Conservation (phyloP, 2,113 vertebrate species). For the Bungarus multicinctus region DNA sequence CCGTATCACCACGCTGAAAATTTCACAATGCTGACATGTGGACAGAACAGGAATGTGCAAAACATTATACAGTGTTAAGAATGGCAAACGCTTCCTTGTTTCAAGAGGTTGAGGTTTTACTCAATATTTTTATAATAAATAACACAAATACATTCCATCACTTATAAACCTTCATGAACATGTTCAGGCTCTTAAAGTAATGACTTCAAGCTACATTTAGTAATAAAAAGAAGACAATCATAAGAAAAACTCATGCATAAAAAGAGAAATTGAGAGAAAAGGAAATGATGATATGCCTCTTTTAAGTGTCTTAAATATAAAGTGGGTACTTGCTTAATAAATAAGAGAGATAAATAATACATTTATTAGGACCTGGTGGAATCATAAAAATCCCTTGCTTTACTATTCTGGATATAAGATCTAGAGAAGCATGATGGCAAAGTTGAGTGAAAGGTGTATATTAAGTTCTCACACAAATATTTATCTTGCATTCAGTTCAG, state of each 20-base stretch:
- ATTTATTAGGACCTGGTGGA: neutral
- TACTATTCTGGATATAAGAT: neutral
- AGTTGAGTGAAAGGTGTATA: neutral
- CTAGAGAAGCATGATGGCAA: neutral
- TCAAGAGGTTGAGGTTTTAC: neutral
- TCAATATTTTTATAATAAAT: neutral
- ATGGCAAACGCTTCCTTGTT: neutral
- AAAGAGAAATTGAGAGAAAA: neutral
- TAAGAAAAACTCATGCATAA: neutral
- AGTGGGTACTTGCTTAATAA: neutral
- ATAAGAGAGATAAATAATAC: neutral
- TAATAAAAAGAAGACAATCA: neutral
- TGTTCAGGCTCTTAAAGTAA: neutral
- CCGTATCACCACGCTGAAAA: slow-evolving; percentile 51
- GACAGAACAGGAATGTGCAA: neutral
- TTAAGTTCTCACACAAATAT: neutral
- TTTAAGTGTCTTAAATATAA: neutral
- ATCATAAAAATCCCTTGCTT: neutral
- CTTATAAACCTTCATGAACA: neutral
- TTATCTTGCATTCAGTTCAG: neutral
- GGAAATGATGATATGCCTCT: neutral
- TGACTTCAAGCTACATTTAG: neutral
- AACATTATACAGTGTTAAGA: slow-evolving; percentile 1
- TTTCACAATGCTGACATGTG: neutral
- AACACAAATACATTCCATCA: neutral